phyloP scores from a whole-genome alignment of 1,140 invertebrate species.

The Adelges cooleyi region DNA sequence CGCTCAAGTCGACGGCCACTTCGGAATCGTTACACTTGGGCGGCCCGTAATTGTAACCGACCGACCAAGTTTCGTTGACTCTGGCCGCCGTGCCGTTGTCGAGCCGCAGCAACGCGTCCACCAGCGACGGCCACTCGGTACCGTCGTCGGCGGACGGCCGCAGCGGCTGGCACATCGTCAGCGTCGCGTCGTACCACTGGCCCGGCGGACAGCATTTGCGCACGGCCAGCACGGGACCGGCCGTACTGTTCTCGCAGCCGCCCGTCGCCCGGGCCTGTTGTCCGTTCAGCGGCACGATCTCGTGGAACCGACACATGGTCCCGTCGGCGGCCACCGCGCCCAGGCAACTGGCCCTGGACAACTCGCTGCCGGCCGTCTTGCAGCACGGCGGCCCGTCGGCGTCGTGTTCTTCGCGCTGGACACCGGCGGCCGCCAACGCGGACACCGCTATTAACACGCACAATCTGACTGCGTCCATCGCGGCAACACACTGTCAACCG shows the following conservation, averaged over 20 bases:
- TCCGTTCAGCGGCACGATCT: neutral
- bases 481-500: neutral
- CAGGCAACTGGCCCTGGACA: too few species aligned
- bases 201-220: conserved; percentile 8
- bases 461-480: conserved; percentile 9
- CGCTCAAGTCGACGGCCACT: neutral
- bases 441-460: neutral
- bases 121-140: neutral
- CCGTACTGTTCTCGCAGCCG: neutral
- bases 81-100: too few species aligned
- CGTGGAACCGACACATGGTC: neutral
- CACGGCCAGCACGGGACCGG: neutral
- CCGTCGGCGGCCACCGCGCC: neutral
- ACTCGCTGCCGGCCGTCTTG: neutral
- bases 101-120: neutral
- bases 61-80: neutral
- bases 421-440: neutral
- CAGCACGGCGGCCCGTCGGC: neutral
- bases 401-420: neutral
- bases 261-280: neutral
- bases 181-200: neutral
- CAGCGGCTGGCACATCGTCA: neutral
- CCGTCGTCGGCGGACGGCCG: neutral
- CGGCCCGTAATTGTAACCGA: conserved; percentile 6
- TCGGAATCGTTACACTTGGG: neutral